Conservation (phyloP, 2,888 invertebrate genomes). For the Harpagoxenus sublaevis region DNA sequence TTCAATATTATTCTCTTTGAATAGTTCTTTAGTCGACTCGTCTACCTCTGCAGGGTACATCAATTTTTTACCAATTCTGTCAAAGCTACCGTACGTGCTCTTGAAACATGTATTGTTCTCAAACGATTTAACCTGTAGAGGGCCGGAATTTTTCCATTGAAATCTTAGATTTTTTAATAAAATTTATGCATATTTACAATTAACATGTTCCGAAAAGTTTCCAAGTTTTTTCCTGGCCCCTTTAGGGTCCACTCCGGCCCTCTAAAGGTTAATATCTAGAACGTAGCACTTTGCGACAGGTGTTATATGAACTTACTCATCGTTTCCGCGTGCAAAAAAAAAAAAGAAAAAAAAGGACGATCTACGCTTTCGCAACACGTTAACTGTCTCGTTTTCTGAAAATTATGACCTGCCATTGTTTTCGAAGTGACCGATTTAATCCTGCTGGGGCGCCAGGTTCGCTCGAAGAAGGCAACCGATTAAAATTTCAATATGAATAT, state of each 20-base stretch:
- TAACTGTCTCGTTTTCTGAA: slow-evolving; percentile 10
- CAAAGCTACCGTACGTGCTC: background rate
- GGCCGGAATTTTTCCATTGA: too few species aligned
- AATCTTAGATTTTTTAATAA: too few species aligned
- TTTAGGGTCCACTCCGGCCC: too few species aligned
- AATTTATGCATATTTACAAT: too few species aligned
- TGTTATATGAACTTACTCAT: background rate
- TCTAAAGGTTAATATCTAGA: background rate
- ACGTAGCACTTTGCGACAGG: background rate
- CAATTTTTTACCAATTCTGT: background rate
- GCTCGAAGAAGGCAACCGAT: background rate
- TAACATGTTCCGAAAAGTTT: too few species aligned
- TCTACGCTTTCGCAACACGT: background rate
- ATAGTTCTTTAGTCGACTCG: background rate
- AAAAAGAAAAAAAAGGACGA: background rate
- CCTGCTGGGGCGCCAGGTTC: background rate
- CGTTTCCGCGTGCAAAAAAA: background rate
- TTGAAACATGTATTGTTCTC: background rate
- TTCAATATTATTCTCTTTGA: background rate
- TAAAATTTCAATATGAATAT: too few species aligned
- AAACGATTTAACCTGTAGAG: background rate
- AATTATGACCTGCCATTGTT: slow-evolving; percentile 29
- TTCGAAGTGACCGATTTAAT: slow-evolving; percentile 33
- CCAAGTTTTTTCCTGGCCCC: too few species aligned
- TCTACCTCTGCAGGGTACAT: background rate